Conservation (phyloP, 2,888 invertebrate genomes). For the Alloscopus bannaensis region DNA sequence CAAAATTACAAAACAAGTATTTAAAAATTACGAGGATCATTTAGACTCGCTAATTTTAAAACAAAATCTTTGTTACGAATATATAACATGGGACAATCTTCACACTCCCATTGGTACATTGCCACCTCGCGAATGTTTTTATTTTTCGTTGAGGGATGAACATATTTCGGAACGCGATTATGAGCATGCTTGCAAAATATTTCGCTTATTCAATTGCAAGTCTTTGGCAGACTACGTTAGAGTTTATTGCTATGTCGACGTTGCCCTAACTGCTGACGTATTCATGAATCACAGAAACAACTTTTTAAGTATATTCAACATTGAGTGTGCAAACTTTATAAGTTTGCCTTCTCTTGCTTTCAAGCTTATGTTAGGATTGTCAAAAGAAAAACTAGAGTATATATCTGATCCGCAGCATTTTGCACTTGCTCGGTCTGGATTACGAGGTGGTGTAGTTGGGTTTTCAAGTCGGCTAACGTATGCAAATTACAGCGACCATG, state of each 20-base stretch:
- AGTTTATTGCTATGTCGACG: background rate
- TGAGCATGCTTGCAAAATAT: background rate
- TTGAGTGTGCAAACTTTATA: background rate
- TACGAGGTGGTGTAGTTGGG: slow-evolving; percentile 8
- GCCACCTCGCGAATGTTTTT: background rate
- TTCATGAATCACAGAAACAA: background rate
- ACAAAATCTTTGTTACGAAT: background rate
- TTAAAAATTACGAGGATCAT: background rate
- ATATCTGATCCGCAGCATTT: background rate
- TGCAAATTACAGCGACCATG: background rate
- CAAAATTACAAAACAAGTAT: background rate
- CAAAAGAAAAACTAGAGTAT: slow-evolving; percentile 14
- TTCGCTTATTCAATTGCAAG: background rate
- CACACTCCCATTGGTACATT: background rate
- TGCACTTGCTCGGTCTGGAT: background rate
- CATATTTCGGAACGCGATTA: background rate
- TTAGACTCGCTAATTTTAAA: background rate
- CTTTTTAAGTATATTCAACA: background rate
- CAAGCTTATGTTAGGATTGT: background rate
- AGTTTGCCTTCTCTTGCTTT: background rate
- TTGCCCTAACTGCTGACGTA: background rate
- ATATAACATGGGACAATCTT: background rate
- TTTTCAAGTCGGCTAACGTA: background rate
- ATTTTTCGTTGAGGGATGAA: background rate
- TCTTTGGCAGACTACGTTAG: background rate